Evolutionary conservation across 2,797 vertebrate genomes (phyloP).

Genomic region (Sebastiscus tertius): DNA sequence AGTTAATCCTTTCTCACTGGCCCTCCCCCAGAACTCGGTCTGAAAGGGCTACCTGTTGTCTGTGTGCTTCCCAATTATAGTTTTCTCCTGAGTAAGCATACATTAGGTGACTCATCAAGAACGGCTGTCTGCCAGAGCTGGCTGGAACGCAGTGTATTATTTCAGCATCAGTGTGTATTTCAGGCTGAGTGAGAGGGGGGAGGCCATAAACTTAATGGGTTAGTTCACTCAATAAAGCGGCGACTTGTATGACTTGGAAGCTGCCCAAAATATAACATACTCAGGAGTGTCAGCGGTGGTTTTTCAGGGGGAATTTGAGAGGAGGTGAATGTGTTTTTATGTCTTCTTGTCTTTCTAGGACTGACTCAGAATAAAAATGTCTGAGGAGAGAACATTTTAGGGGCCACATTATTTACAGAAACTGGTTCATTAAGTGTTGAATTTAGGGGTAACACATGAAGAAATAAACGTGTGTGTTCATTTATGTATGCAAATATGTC

Average conservation of each 20-base stretch:
- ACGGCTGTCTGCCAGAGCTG: slow-evolving; percentile 50
- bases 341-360: slow-evolving; percentile 10
- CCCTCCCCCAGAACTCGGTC: slow-evolving; percentile 1
- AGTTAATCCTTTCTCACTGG: slow-evolving; percentile 35
- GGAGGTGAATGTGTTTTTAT: slow-evolving; percentile 20
- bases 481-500: neutral
- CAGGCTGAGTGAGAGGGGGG: slow-evolving; percentile 46
- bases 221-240: slow-evolving; percentile 72
- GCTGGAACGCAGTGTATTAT: slow-evolving; percentile 68
- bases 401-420: neutral
- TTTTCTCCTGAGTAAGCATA: slow-evolving; percentile 72
- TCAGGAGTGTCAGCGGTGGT: slow-evolving; percentile 21
- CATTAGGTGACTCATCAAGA: slow-evolving; percentile 78
- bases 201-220: slow-evolving; percentile 71
- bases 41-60: slow-evolving; percentile 73
- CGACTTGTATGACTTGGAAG: slow-evolving; percentile 73
- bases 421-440: neutral
- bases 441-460: neutral
- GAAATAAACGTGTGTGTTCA: neutral
- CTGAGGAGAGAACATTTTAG: neutral
- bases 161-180: slow-evolving; percentile 74
- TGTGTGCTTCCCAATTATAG: slow-evolving; percentile 56
- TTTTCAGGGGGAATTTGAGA: slow-evolving; percentile 45
- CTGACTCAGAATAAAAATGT: slow-evolving; percentile 1
- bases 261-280: slow-evolving; percentile 49